Percentiles rank a stretch among this genome's conserved stretches.
Conservation (phyloP, 2,113 vertebrate genomes). For the Xenopus laevis region DNA sequence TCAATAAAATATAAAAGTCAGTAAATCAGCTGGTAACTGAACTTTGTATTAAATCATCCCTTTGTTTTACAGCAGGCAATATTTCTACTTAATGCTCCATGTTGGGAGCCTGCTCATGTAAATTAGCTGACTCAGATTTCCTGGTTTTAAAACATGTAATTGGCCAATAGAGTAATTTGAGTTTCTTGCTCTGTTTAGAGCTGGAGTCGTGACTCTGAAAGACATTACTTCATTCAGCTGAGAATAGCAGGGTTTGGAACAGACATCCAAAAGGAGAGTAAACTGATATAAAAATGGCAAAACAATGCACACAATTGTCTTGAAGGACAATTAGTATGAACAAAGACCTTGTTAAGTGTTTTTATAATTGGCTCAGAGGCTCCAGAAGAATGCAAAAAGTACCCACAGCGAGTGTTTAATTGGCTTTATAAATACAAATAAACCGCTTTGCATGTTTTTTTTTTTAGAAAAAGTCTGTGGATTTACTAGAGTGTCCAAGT, state of each 20-base stretch:
- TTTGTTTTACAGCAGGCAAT: background rate
- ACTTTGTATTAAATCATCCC: background rate
- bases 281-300: constrained; percentile 51
- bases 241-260: constrained; percentile 45
- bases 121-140: background rate
- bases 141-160: constrained; percentile 9
- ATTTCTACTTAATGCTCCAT: background rate
- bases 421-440: constrained; percentile 2
- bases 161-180: background rate
- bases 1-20: background rate
- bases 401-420: background rate
- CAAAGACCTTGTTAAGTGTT: constrained; percentile 42
- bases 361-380: constrained; percentile 21
- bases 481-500: background rate
- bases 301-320: constrained; percentile 42
- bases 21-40: background rate
- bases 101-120: background rate
- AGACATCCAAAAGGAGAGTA: constrained; percentile 49
- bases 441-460: background rate
- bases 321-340: constrained; percentile 47
- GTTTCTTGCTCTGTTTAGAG: constrained; percentile 19
- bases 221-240: constrained; percentile 48
- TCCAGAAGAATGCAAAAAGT: constrained; percentile 22
- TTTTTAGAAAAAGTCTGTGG: background rate
- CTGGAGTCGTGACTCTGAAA: constrained; percentile 47